A percentile compares a stretch with the other conserved stretches of the same genome.
Conservation (phyloP, 2,888 invertebrate genomes). For the Autographa gamma region DNA sequence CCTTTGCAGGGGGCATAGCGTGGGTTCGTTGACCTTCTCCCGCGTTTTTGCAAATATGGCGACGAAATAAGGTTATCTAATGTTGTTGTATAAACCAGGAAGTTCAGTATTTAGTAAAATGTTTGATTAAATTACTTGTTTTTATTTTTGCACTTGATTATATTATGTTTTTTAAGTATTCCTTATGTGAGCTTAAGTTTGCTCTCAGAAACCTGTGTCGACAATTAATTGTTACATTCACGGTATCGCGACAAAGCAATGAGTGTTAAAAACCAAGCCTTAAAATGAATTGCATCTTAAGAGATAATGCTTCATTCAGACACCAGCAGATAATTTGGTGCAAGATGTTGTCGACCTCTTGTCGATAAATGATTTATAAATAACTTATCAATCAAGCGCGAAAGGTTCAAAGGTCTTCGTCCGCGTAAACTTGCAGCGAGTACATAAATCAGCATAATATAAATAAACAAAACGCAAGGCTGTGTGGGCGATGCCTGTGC, state of each 20-base stretch:
- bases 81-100: background rate
- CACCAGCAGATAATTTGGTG: conserved; percentile 12
- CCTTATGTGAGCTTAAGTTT: too few species aligned
- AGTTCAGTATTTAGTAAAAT: background rate
- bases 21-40: conserved; percentile 44
- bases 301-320: conserved; percentile 8
- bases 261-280: background rate
- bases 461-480: conserved; percentile 57
- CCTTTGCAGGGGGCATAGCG: conserved; percentile 46
- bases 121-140: too few species aligned
- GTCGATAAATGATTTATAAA: conserved; percentile 60
- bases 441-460: conserved; percentile 53
- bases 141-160: too few species aligned
- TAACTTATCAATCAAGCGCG: conserved; percentile 61
- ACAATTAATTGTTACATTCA: too few species aligned
- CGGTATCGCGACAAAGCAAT: background rate
- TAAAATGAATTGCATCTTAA: background rate
- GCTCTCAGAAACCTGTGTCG: too few species aligned
- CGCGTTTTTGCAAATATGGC: conserved; percentile 51
- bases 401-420: conserved; percentile 66
- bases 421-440: conserved; percentile 59
- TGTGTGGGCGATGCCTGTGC: conserved; percentile 43
- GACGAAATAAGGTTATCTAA: conserved; percentile 7
- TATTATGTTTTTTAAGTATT: too few species aligned
- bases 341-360: conserved; percentile 48